phyloP scores from a whole-genome alignment of 1,140 invertebrate species.

The Drosophila gunungcola region DNA sequence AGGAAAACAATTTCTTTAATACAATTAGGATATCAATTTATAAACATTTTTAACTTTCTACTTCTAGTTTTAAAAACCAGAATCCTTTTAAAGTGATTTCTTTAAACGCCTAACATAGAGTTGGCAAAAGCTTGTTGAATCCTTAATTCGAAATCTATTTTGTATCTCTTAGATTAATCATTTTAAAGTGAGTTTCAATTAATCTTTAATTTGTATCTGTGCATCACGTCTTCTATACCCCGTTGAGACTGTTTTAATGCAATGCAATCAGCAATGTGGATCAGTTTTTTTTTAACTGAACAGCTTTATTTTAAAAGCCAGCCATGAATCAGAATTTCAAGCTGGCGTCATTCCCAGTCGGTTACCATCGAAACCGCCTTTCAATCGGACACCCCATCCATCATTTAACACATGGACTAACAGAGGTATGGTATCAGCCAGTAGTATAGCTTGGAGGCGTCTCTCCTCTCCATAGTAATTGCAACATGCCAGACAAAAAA shows the following conservation, averaged over 20 bases:
- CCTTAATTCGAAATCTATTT: too few relatives aligned
- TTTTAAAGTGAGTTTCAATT: background rate
- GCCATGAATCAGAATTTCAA: slow-evolving; percentile 24
- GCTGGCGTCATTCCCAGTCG: slow-evolving; percentile 38
- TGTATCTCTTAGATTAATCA: background rate
- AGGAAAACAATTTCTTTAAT: background rate
- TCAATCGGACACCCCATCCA: slow-evolving; percentile 52
- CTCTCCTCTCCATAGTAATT: slow-evolving; percentile 46
- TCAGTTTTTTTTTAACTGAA: slow-evolving; percentile 4
- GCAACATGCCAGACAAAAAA: slow-evolving; percentile 63
- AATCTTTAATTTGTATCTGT: background rate
- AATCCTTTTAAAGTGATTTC: too few relatives aligned
- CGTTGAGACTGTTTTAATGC: background rate
- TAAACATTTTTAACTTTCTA: too few relatives aligned
- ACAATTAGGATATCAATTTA: too few relatives aligned
- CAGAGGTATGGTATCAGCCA: slow-evolving; percentile 10
- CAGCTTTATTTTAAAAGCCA: slow-evolving; percentile 8
- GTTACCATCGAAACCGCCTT: slow-evolving; percentile 42
- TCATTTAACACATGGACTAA: slow-evolving; percentile 56
- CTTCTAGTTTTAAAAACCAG: too few relatives aligned
- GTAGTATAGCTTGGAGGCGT: slow-evolving; percentile 34
- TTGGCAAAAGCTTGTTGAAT: background rate
- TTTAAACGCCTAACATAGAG: too few relatives aligned
- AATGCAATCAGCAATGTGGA: slow-evolving; percentile 17
- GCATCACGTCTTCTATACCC: background rate